phyloP scores from a whole-genome alignment of 2,888 invertebrate genomes.

The Dicyrtoma fusca region DNA sequence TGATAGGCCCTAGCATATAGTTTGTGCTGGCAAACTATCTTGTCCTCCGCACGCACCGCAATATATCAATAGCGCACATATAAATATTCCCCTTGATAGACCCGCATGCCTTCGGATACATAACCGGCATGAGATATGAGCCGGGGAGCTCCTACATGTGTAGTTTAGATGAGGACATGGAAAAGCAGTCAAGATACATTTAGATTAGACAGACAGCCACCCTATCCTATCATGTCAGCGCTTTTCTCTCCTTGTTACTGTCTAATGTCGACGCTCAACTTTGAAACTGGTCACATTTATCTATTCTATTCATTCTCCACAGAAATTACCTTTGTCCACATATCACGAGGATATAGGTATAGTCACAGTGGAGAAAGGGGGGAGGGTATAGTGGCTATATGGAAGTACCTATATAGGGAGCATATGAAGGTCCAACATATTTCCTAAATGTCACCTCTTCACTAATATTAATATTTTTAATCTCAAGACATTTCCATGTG shows the following conservation, averaged over 20 bases:
- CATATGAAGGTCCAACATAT: neutral
- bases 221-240: slow-evolving; percentile 30
- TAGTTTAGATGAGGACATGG: no score
- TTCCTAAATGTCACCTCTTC: slow-evolving; percentile 33
- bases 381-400: no score
- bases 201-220: slow-evolving; percentile 33
- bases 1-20: neutral
- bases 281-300: slow-evolving; percentile 27
- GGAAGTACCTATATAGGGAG: no score
- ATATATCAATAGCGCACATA: neutral
- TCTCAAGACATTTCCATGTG: slow-evolving; percentile 22
- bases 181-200: slow-evolving; percentile 29
- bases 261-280: slow-evolving; percentile 13
- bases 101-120: no score
- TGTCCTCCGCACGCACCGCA: neutral
- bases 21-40: no score
- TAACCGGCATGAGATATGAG: no score
- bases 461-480: slow-evolving; percentile 19
- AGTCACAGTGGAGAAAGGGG: no score
- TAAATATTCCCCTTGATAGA: neutral
- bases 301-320: slow-evolving; percentile 27
- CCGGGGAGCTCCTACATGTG: no score
- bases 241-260: slow-evolving; percentile 29
- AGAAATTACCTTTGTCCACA: slow-evolving; percentile 25
- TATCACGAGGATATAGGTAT: neutral